Evolutionary conservation across 2,888 invertebrate species (phyloP).

Genomic region (Ectemnius cavifrons): DNA sequence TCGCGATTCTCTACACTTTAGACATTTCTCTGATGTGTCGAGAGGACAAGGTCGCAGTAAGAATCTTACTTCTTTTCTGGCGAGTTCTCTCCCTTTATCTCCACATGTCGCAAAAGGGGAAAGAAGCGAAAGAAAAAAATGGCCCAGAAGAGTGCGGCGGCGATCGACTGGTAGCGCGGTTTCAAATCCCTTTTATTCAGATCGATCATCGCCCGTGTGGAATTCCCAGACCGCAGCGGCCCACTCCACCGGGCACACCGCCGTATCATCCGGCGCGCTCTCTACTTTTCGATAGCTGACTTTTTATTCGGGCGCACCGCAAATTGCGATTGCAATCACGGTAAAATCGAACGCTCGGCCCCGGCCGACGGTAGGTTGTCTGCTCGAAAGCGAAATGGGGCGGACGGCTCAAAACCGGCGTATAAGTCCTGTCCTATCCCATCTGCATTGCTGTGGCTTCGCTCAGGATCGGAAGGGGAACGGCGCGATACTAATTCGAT

Average conservation of each 20-base stretch:
- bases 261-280: constrained; percentile 1
- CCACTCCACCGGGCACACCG: not conserved
- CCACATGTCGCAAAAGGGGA: too few species aligned
- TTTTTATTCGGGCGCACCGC: constrained; percentile 4
- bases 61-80: too few species aligned
- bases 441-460: not conserved
- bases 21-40: too few species aligned
- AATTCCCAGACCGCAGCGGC: not conserved
- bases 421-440: not conserved
- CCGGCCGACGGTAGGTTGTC: too few species aligned
- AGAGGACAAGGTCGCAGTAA: too few species aligned
- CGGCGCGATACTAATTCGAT: not conserved
- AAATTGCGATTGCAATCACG: constrained; percentile 7
- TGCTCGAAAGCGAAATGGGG: not conserved
- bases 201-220: constrained; percentile 3
- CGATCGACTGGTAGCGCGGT: too few species aligned
- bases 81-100: too few species aligned
- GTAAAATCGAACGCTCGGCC: constrained; percentile 6
- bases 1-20: too few species aligned
- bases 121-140: too few species aligned
- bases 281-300: constrained; percentile 9
- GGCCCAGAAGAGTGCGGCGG: too few species aligned
- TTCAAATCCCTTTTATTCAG: too few species aligned
- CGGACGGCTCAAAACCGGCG: not conserved
- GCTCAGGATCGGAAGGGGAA: not conserved